Conservation (phyloP, 2,113 vertebrate species). For the Isurus oxyrinchus region DNA sequence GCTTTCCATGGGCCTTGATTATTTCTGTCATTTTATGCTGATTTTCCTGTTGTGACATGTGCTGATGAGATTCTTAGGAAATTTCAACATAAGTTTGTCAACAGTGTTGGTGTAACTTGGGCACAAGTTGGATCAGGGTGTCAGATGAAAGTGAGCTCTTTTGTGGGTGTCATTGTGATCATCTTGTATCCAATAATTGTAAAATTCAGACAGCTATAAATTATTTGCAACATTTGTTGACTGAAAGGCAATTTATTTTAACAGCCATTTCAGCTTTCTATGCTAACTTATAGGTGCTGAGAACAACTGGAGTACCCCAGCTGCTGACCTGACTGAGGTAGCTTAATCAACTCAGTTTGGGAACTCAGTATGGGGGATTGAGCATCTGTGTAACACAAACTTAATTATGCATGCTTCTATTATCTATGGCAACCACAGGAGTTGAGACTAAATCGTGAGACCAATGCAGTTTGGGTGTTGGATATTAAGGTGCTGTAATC, state of each 20-base stretch:
- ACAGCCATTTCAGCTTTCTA: background rate
- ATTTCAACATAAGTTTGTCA: background rate
- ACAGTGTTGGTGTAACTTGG: background rate
- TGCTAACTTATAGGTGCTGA: background rate
- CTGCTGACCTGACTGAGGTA: background rate
- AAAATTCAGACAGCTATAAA: background rate
- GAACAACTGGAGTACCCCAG: background rate
- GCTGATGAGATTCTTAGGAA: background rate
- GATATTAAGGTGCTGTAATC: background rate
- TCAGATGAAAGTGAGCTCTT: background rate
- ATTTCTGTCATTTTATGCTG: background rate
- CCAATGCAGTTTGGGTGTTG: background rate
- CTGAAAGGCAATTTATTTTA: background rate
- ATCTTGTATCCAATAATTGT: background rate
- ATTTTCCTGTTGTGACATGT: background rate
- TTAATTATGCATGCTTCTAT: background rate
- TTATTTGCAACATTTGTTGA: background rate
- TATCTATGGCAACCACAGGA: background rate
- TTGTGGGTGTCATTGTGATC: background rate
- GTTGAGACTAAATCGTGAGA: background rate
- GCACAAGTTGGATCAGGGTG: background rate
- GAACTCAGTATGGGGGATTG: background rate
- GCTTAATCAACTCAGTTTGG: background rate
- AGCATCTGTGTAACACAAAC: background rate
- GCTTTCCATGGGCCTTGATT: background rate